Evolutionary conservation across 2,888 invertebrate genomes (phyloP).

Genomic region (Hemaris fuciformis): DNA sequence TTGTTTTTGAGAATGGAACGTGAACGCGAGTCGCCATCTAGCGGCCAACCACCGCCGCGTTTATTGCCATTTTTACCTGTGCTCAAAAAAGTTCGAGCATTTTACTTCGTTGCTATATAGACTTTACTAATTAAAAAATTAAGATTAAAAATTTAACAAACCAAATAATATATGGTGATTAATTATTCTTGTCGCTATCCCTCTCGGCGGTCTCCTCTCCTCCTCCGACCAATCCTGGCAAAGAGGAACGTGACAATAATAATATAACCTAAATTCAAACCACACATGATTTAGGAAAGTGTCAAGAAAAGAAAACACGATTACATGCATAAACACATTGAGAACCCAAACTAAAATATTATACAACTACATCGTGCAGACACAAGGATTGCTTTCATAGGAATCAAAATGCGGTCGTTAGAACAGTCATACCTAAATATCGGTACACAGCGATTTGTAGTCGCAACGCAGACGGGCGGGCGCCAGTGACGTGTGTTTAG

Average conservation of each 20-base stretch:
- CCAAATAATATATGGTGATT: slow-evolving; percentile 80
- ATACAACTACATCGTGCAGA: slow-evolving; percentile 37
- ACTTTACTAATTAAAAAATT: background rate
- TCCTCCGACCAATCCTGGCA: slow-evolving; percentile 78
- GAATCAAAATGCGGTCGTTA: slow-evolving; percentile 14
- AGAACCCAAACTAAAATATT: slow-evolving; percentile 22
- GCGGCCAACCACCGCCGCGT: slow-evolving; percentile 66
- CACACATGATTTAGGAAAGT: background rate
- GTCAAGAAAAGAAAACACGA: background rate
- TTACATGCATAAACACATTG: slow-evolving; percentile 27
- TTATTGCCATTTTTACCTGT: slow-evolving; percentile 77
- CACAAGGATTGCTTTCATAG: slow-evolving; percentile 20
- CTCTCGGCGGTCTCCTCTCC: slow-evolving; percentile 76
- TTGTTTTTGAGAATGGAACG: slow-evolving; percentile 79
- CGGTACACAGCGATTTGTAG: background rate
- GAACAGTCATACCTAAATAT: slow-evolving; percentile 15
- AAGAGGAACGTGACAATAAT: slow-evolving; percentile 25
- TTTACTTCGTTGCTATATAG: background rate
- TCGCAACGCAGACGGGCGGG: background rate
- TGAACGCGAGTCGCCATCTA: slow-evolving; percentile 70
- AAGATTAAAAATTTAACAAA: slow-evolving; percentile 36
- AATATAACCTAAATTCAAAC: no score
- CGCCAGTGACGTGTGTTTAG: slow-evolving; percentile 1
- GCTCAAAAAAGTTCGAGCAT: background rate
- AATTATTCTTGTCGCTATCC: slow-evolving; percentile 80